Base-by-base conservation (phyloP, 2,888 invertebrate species). In the Acronicta aceris region DNA sequence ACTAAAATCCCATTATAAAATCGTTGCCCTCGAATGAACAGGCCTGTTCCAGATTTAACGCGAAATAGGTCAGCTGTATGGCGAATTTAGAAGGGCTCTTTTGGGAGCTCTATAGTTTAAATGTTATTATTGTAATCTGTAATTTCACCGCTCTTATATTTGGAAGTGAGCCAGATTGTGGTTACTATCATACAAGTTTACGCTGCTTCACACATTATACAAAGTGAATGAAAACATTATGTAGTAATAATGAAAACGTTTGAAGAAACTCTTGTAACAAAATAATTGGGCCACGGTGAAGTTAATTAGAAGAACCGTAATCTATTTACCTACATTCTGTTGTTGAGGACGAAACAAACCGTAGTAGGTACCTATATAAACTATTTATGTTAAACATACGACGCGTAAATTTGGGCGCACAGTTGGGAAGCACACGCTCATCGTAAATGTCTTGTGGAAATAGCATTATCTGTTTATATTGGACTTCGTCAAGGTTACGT, bases 61-160 rank as follows among this genome's bases (percentile, higher is more conserved):
- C 57, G 61, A 89, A 87, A 79, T 86, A 78, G 90, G 89, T 86
- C 89, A 84, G 77, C 78, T 60, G 61, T 71, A 65, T 73, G 82
- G 81, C 71, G 66, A 69, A 82, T 87, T 85, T 87, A 85, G 85
- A 86, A 89, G 88, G 86, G 88, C 88, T 79, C 86, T 87, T 78
- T 73, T 77, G 79, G 82, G 78, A 76, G 82, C 70, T 75, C 33
- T 66, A 54, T 38, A 51, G 47, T 82, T 80, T 71, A 78, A 64
- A 82, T 83, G 81, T 83, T 84, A 84, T 82, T 79, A 79, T 77
- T 68, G 68, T 70, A 74, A 72, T 73, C 48, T 53, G 64, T 68
- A 74, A 65, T 67, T 65, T 61, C 59, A 73, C 51, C 55, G 47
- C 68, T 77, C 63, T 78, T 79, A 71, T 70, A 69, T 74, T 76